Percentiles rank a stretch among this genome's conserved stretches.
phyloP scores from a whole-genome alignment of 2,888 invertebrate genomes.

The Allacma fusca region DNA sequence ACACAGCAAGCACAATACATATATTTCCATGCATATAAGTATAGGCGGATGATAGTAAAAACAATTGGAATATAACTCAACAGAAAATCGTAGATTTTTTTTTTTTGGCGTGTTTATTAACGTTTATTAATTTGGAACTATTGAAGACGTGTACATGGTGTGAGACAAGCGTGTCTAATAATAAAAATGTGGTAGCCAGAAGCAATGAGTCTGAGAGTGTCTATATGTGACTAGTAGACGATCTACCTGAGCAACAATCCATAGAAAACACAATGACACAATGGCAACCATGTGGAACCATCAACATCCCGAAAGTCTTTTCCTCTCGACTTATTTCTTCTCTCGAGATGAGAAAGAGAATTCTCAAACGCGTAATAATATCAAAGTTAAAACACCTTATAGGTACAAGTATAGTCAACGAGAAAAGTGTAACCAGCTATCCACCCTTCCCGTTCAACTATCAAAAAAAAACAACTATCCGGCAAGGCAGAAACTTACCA shows the following conservation, averaged over 20 bases:
- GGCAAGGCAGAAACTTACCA: background rate
- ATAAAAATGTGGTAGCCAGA: background rate
- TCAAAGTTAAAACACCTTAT: constrained; percentile 35
- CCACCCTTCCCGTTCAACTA: constrained; percentile 37
- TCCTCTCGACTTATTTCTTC: constrained; percentile 29
- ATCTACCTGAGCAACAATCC: constrained; percentile 42
- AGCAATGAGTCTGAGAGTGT: background rate
- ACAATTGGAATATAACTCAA: too few relatives aligned
- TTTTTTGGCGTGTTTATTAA: background rate
- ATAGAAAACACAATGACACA: constrained; percentile 44
- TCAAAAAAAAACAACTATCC: background rate
- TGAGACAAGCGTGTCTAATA: background rate
- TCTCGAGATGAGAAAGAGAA: constrained; percentile 14
- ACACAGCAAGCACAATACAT: too few relatives aligned
- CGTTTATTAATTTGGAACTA: constrained; percentile 20
- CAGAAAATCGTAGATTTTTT: background rate
- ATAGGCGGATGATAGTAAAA: too few relatives aligned
- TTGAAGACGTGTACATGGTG: background rate
- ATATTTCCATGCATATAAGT: too few relatives aligned
- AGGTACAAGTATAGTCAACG: background rate
- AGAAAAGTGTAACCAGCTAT: constrained; percentile 14
- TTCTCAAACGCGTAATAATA: constrained; percentile 33
- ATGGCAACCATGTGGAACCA: constrained; percentile 43
- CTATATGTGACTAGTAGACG: background rate
- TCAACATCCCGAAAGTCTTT: constrained; percentile 34